Percentiles rank a stretch among this genome's conserved stretches.
Evolutionary conservation across 2,797 vertebrate genomes (phyloP).

Genomic region (Eulemur mongoz): DNA sequence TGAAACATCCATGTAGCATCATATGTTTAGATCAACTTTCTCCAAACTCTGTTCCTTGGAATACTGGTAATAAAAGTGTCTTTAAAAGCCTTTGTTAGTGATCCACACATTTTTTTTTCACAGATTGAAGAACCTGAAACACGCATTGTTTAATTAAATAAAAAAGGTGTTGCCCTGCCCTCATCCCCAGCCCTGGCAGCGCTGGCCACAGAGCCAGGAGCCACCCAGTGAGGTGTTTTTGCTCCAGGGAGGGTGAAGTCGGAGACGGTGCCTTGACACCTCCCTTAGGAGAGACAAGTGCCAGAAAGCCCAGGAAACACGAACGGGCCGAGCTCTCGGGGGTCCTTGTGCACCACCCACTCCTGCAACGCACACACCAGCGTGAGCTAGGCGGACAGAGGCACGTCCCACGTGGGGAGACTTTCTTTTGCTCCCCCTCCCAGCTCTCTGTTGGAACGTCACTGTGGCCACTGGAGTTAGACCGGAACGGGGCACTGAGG

Average conservation of each 20-base stretch:
- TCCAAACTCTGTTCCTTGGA: background rate
- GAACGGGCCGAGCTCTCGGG: background rate
- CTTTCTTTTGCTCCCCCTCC: background rate
- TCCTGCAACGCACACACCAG: background rate
- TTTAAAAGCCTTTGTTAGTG: background rate
- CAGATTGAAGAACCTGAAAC: too few species aligned
- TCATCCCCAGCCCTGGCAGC: too few species aligned
- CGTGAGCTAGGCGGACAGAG: background rate
- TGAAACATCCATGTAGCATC: too few species aligned
- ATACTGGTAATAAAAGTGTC: background rate
- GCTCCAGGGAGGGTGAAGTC: background rate
- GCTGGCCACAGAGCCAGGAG: background rate
- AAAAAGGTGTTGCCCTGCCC: background rate
- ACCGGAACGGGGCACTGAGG: background rate
- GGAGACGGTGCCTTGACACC: too few species aligned
- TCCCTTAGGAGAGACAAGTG: background rate
- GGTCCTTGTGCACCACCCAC: rapidly evolving
- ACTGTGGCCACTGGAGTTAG: rapidly evolving
- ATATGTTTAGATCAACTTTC: background rate
- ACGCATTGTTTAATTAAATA: background rate
- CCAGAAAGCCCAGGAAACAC: background rate
- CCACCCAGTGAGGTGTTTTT: background rate
- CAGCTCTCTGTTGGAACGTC: background rate
- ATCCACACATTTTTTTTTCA: too few species aligned
- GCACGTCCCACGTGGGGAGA: too few species aligned